These are phyloP conservation scores for Carcharodon carcharias DNA, from an alignment of 2,797 vertebrate species.

Conservation along the genomic window DNA sequence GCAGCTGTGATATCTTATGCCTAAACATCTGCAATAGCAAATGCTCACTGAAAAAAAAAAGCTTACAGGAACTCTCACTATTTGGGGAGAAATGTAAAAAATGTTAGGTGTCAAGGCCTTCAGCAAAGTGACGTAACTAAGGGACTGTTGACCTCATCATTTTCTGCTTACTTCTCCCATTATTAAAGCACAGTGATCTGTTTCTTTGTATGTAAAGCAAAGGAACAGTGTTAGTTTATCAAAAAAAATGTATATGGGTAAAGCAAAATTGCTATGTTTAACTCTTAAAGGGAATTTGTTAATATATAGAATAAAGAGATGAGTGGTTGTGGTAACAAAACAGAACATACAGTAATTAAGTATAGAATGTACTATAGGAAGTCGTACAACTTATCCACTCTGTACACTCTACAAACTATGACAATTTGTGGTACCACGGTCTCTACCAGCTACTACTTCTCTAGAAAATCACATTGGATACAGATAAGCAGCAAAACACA, in stretches of 20 bases:
- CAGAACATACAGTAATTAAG: neutral
- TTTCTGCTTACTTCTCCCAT: neutral
- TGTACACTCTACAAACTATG: neutral
- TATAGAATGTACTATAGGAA: neutral
- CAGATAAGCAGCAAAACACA: neutral
- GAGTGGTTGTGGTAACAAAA: neutral
- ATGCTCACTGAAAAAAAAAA: neutral
- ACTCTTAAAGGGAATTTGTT: neutral
- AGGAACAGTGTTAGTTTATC: neutral
- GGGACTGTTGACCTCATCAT: neutral
- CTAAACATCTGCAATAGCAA: neutral
- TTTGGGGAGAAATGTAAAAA: neutral
- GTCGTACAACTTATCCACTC: neutral
- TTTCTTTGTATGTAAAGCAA: neutral
- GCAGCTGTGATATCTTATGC: neutral
- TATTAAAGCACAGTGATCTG: neutral
- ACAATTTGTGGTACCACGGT: neutral
- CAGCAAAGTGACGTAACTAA: neutral
- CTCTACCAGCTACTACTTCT: neutral
- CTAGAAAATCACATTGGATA: neutral
- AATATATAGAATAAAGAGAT: neutral
- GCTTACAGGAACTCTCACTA: neutral
- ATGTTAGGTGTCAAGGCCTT: neutral
- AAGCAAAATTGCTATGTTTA: neutral
- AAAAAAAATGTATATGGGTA: neutral